Evolutionary conservation across 2,888 invertebrate genomes (phyloP), one percentile per base, ranked within the genome.

Genomic region (Trissonchulus sp.): DNA sequence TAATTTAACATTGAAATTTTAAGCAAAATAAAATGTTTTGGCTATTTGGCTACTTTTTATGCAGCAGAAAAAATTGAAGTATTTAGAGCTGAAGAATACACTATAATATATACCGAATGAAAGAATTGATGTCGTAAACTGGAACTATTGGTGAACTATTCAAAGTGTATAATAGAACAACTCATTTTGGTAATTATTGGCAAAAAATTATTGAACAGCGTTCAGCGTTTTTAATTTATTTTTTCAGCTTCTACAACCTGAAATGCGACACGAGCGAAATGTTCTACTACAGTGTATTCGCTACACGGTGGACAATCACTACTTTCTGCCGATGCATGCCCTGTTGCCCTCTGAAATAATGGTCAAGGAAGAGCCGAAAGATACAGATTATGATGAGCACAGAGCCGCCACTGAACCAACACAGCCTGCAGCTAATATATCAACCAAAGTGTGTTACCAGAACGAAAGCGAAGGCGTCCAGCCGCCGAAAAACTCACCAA

Each of bases 211-310:
- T n/a, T n/a, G n/a, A n/a, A n/a, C n/a, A n/a, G n/a, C n/a, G n/a
- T n/a, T n/a, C n/a, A n/a, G n/a, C n/a, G n/a, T n/a, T n/a, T n/a
- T n/a, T n/a, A 48, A 48, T 15, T 8, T 48, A 15, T 48, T 77
- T 76, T 85, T 85, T 37, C 83, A 88, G 87, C 85, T 95, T 35
- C 86, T 95, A 75, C 89, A 89, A 72, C 88, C 88, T 76, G 92
- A 94, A 84, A 92, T 95, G 79, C 88, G 90, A 78, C 91, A 92
- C 80, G 95, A 95, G 85, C 88, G 94, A 74, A 95, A 94, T 86
- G 87, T 92, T 69, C 88, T 95, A 72, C 88, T 93, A 37, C 94
- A 95, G 84, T 94, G 94, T 86, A 89, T 94, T 48, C 90, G 91
- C 79, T 89, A 90, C 86, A 90, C 93, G 72, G 90, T 91, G 37